Conservation (phyloP, 1,140 invertebrate genomes). For the Gryon sp. region DNA sequence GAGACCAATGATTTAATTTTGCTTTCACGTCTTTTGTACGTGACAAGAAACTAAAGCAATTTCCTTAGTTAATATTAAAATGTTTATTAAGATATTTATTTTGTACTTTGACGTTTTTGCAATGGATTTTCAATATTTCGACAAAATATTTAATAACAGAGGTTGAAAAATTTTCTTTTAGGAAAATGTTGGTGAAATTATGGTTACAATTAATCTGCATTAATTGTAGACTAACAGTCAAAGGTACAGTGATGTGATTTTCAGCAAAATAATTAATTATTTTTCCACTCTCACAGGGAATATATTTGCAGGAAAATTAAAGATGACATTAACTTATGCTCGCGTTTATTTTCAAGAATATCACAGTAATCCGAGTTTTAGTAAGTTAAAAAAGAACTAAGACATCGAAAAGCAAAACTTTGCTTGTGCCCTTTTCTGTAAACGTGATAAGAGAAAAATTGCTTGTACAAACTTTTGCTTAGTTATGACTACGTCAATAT, state of each 20-base stretch:
- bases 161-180: slow-evolving; percentile 18
- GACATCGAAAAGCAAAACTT: slow-evolving; percentile 33
- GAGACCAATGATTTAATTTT: slow-evolving; percentile 1
- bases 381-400: slow-evolving; percentile 44
- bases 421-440: slow-evolving; percentile 3
- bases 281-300: not conserved
- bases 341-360: slow-evolving; percentile 40
- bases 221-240: no score
- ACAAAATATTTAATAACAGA: not conserved
- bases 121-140: slow-evolving; percentile 4
- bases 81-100: not conserved
- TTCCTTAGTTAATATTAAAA: slow-evolving; percentile 5
- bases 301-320: slow-evolving; percentile 14
- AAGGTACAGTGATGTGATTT: no score
- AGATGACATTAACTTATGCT: slow-evolving; percentile 43
- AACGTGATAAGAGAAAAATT: slow-evolving; percentile 34
- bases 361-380: slow-evolving; percentile 28
- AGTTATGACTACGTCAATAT: slow-evolving; percentile 28
- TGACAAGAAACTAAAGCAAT: not conserved
- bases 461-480: slow-evolving; percentile 23
- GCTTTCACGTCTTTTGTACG: not conserved
- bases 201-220: no score
- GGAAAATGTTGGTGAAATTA: no score
- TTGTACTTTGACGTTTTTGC: not conserved
- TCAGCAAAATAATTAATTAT: slow-evolving; percentile 18